Evolutionary conservation across 2,888 invertebrate genomes (phyloP).

Genomic region (Drosophila anomelani): DNA sequence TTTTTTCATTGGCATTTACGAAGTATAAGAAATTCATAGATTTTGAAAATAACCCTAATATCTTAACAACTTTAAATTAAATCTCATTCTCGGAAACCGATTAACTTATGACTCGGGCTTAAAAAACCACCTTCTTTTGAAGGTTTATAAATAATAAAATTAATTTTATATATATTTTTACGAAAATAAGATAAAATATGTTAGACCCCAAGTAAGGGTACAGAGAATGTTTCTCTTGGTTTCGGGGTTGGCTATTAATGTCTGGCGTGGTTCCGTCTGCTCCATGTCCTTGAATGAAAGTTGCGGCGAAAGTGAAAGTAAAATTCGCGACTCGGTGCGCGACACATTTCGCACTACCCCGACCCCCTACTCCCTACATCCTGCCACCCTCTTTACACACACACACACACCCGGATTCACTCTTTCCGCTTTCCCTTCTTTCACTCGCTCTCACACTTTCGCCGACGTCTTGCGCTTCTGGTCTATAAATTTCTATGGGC

Average conservation of each 20-base stretch:
- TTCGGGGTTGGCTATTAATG: constrained; percentile 29
- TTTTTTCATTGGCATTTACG: too few species aligned
- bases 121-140: background rate
- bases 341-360: constrained; percentile 61
- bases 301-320: constrained; percentile 63
- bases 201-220: background rate
- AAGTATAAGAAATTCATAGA: too few species aligned
- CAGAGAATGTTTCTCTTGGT: constrained; percentile 5
- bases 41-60: too few species aligned
- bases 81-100: background rate
- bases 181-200: background rate
- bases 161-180: too few species aligned
- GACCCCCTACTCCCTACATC: background rate
- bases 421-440: constrained; percentile 26
- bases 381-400: constrained; percentile 2
- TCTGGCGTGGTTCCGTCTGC: constrained; percentile 30
- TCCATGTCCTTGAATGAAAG: constrained; percentile 52
- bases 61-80: background rate
- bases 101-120: background rate
- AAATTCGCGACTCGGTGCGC: constrained; percentile 57
- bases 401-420: constrained; percentile 5
- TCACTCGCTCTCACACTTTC: constrained; percentile 46
- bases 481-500: constrained; percentile 79
- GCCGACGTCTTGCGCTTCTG: constrained; percentile 64
- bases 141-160: background rate